Evolutionary conservation across 2,888 invertebrate species (phyloP), one percentile per base, ranked within the genome.

Genomic region (Unio pictorum): DNA sequence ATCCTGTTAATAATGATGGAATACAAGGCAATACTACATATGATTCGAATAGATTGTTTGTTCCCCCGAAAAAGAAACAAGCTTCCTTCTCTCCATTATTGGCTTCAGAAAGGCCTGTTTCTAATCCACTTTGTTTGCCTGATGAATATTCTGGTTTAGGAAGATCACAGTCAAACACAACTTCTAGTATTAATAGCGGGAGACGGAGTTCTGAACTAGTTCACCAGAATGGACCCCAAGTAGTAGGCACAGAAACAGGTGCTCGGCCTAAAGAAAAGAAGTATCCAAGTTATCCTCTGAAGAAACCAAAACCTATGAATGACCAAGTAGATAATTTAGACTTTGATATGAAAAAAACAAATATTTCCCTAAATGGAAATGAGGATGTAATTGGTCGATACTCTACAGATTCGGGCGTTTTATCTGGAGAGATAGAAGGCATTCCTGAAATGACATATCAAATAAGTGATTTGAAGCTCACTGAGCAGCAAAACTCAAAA

Each of bases 401-500:
- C 18, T 78, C 75, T 23, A 60, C 71, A 17, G 79, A 79, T 67
- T 79, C 79, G 1, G 79, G 79, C 23, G 64, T 76, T 54, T 64
- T 66, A 7, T 67, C 71, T 1, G 56, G 64, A 45, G 65, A 71
- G 54, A 74, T 73, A 34, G 45, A 72, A 26, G 78, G 81, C 5
- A 61, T 69, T 54, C 77, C 76, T 55, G 67, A 73, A 2, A 45
- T 75, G 17, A 62, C 76, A 3, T 76, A 78, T 20, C 68, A 76
- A 45, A 74, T 72, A 1, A 72, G 67, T 5, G 78, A 80, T n/a
- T 68, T 85, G 23, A 86, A 81, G 57, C 69, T 86, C 11, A 80
- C 82, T 1, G 87, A 88, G 70, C 87, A 87, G 75, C 88, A 88
- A 68, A 86, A 84, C 68, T 74, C 84, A 23, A 83, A 82, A 34